phyloP scores from a whole-genome alignment of 64 coral and sea anemone genomes.

The Acropora yongei region DNA sequence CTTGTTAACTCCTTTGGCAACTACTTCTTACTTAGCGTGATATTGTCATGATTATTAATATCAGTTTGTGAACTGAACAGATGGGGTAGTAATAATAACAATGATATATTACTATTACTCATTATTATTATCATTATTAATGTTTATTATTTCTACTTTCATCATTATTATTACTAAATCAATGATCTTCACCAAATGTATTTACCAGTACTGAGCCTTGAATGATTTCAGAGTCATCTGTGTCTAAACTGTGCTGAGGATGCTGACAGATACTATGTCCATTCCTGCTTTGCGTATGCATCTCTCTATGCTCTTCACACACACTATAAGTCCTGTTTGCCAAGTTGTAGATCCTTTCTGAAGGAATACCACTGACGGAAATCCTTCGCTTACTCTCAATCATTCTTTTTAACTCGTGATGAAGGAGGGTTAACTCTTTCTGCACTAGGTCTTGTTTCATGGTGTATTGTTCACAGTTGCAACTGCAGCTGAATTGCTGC shows the following conservation, averaged over 20 bases:
- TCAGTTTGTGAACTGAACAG: no score
- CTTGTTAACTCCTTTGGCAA: no score
- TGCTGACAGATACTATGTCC: constrained; percentile 7
- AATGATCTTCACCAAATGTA: background rate
- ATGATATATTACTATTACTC: no score
- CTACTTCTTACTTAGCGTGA: no score
- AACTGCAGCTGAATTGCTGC: constrained; percentile 56
- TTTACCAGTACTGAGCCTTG: constrained; percentile 27
- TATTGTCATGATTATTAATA: no score
- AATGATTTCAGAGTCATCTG: constrained; percentile 18
- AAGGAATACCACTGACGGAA: constrained; percentile 79
- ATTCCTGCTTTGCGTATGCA: constrained; percentile 60
- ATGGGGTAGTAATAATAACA: no score
- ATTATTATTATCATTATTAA: no score
- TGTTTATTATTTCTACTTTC: no score
- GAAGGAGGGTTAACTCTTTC: constrained; percentile 74
- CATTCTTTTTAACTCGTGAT: constrained; percentile 72
- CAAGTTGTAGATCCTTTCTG: constrained; percentile 79
- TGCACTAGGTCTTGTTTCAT: constrained; percentile 73
- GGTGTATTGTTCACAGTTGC: constrained; percentile 54
- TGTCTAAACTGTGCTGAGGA: background rate
- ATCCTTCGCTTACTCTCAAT: constrained; percentile 26
- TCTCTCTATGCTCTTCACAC: constrained; percentile 73
- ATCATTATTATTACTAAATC: no score
- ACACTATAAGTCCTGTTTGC: constrained; percentile 69